Percentiles rank a stretch among this genome's conserved stretches.
phyloP scores from a whole-genome alignment of 2,888 invertebrate species.

The Stratiomys singularior region DNA sequence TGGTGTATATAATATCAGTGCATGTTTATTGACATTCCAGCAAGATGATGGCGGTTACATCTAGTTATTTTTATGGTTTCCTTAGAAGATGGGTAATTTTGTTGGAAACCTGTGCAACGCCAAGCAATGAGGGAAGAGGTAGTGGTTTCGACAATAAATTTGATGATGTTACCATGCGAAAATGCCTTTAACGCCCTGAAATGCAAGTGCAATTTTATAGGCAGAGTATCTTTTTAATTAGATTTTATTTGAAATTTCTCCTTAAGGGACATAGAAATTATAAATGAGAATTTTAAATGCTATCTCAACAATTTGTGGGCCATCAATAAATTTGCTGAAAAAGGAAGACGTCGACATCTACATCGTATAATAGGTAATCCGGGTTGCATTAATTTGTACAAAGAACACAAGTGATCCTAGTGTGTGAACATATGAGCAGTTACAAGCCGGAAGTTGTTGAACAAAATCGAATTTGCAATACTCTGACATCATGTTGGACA shows the following conservation, averaged over 20 bases:
- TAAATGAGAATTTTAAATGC: no score
- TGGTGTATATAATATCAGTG: slow-evolving; percentile 32
- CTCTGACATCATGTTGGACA: no score
- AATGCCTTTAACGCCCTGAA: slow-evolving; percentile 14
- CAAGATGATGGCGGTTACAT: slow-evolving; percentile 13
- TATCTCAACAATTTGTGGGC: no score
- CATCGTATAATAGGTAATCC: no score
- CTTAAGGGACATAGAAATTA: slow-evolving; percentile 9
- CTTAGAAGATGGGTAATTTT: slow-evolving; percentile 28
- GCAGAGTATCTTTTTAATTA: slow-evolving; percentile 21
- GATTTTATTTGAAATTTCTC: slow-evolving; percentile 22
- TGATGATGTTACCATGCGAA: slow-evolving; percentile 12
- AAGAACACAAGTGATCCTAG: no score
- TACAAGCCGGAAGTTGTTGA: no score
- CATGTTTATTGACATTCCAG: slow-evolving; percentile 40
- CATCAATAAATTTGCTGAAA: no score
- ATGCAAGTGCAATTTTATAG: slow-evolving; percentile 28
- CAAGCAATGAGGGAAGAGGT: neutral
- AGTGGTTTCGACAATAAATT: slow-evolving; percentile 26
- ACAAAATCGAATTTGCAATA: no score
- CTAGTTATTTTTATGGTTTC: slow-evolving; percentile 38
- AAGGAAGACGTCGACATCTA: no score
- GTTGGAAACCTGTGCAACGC: no score
- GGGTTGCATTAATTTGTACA: no score
- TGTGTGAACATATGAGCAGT: no score